Conservation (phyloP, 2,113 vertebrate genomes). For the Etheostoma cragini region DNA sequence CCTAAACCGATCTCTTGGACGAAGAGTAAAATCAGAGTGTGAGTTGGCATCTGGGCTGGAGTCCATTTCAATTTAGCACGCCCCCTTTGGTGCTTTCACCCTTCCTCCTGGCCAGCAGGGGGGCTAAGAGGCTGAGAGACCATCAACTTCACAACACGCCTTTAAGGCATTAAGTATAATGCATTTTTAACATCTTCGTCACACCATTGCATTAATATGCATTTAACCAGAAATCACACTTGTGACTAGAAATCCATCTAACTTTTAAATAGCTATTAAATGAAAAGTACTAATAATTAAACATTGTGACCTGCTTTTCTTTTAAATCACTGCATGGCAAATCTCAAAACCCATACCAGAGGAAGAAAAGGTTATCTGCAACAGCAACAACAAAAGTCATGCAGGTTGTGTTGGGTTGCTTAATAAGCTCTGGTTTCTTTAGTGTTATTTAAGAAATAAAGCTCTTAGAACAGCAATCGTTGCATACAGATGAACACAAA, state of each 20-base stretch:
- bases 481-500: constrained; percentile 47
- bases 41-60: constrained; percentile 36
- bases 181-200: neutral
- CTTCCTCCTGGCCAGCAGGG: constrained; percentile 5
- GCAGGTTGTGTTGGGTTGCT: constrained; percentile 9
- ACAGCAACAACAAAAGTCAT: neutral
- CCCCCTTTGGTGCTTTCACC: constrained; percentile 19
- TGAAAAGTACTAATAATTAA: neutral
- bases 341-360: neutral
- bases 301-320: neutral
- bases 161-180: constrained; percentile 9
- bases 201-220: neutral
- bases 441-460: neutral
- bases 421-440: neutral
- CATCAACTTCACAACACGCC: constrained; percentile 12
- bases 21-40: constrained; percentile 6
- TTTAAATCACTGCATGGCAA: neutral
- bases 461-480: constrained; percentile 9
- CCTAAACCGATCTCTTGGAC: constrained; percentile 16
- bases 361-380: neutral
- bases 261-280: neutral
- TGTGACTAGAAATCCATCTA: neutral
- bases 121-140: neutral
- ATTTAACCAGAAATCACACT: neutral
- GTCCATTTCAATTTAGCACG: constrained; percentile 36